phyloP scores from a whole-genome alignment of 2,797 vertebrate genomes.

The Rhinichthys osculus region DNA sequence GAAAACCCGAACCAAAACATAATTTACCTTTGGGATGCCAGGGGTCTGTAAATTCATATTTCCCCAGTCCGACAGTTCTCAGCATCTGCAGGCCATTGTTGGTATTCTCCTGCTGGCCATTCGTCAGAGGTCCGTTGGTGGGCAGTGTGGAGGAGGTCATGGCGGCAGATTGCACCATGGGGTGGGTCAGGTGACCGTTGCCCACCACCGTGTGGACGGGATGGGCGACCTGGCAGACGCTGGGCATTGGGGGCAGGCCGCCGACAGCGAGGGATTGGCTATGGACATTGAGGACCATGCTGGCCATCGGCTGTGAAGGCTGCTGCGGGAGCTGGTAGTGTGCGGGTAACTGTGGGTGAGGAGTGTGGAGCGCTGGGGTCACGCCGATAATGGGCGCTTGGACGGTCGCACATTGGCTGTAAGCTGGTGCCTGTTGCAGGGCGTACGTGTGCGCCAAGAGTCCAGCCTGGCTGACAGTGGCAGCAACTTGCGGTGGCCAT shows the following conservation, averaged over 20 bases:
- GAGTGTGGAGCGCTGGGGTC: conserved; percentile 89
- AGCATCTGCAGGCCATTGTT: conserved; percentile 92
- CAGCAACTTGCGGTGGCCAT: conserved; percentile 87
- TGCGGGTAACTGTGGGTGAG: conserved; percentile 91
- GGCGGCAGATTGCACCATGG: conserved; percentile 74
- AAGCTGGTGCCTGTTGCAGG: conserved; percentile 88
- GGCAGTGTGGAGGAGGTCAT: conserved; percentile 62
- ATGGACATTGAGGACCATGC: conserved; percentile 92
- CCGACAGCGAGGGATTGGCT: conserved; percentile 88
- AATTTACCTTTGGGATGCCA: conserved; percentile 98
- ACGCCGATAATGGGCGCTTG: conserved; percentile 94
- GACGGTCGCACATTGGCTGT: conserved; percentile 90
- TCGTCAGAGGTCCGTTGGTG: conserved; percentile 76
- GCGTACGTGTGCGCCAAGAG: conserved; percentile 91
- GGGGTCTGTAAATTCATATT: conserved; percentile 98
- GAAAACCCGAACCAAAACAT: background rate
- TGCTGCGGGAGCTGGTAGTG: conserved; percentile 94
- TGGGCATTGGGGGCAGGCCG: conserved; percentile 83
- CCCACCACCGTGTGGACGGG: conserved; percentile 84
- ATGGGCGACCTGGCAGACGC: conserved; percentile 87
- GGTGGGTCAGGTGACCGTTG: conserved; percentile 87
- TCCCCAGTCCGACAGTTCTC: conserved; percentile 93
- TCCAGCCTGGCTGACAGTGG: conserved; percentile 87
- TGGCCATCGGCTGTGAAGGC: conserved; percentile 88
- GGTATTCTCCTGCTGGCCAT: conserved; percentile 87